phyloP scores from a whole-genome alignment of 2,888 invertebrate species.

The Nyleta sp. region DNA sequence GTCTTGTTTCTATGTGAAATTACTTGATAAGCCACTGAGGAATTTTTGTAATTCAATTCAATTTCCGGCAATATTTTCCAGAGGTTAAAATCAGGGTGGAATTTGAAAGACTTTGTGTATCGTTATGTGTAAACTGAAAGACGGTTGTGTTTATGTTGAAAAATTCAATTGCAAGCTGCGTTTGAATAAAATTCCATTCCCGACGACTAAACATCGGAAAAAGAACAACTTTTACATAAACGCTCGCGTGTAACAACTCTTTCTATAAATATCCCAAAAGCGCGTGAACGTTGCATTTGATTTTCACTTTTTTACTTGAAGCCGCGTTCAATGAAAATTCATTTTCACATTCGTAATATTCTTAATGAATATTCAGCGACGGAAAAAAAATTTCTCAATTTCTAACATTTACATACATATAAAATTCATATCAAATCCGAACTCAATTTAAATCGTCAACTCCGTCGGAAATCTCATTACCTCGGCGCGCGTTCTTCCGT shows the following conservation, averaged over 20 bases:
- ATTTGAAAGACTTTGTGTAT: too few species aligned
- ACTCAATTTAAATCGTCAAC: background rate
- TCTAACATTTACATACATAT: constrained; percentile 31
- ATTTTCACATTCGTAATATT: constrained; percentile 13
- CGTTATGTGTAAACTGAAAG: too few species aligned
- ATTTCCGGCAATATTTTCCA: too few species aligned
- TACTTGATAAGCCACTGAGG: too few species aligned
- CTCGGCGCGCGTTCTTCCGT: background rate
- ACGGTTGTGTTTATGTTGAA: too few species aligned
- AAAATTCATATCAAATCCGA: constrained; percentile 12
- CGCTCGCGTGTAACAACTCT: background rate
- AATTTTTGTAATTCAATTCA: too few species aligned
- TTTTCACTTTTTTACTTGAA: constrained; percentile 2
- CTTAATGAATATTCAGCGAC: constrained; percentile 27
- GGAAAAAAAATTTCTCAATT: constrained; percentile 18
- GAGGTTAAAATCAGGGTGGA: too few species aligned
- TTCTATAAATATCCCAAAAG: constrained; percentile 11
- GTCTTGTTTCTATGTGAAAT: too few species aligned
- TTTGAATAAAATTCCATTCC: too few species aligned
- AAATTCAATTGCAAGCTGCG: too few species aligned
- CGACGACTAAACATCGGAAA: too few species aligned
- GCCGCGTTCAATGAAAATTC: constrained; percentile 18
- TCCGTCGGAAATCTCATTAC: constrained; percentile 10
- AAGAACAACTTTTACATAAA: constrained; percentile 8
- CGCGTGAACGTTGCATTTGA: constrained; percentile 1